These are phyloP conservation scores for Kryptolebias ocellatus DNA, from an alignment of 2,797 vertebrate genomes.

Conservation along the genomic window DNA sequence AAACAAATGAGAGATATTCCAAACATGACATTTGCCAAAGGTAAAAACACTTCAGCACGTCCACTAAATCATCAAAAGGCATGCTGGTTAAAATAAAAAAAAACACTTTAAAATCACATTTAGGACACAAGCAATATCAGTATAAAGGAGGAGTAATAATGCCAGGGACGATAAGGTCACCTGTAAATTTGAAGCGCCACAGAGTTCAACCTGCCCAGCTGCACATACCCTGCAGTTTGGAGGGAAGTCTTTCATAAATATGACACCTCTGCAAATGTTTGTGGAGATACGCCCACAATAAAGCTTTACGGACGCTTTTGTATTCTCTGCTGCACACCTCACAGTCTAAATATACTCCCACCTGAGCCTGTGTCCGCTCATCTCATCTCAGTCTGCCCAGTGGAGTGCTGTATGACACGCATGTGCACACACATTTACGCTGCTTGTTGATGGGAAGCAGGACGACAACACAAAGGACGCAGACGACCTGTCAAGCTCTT, in stretches of 20 bases:
- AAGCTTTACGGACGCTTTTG: conserved; percentile 43
- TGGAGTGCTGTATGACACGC: conserved; percentile 27
- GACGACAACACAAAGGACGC: conserved; percentile 70
- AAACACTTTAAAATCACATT: conserved; percentile 48
- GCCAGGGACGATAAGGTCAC: conserved; percentile 47
- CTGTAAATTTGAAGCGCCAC: conserved; percentile 45
- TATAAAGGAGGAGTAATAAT: conserved; percentile 38
- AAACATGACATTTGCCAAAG: conserved; percentile 19
- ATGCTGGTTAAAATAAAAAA: conserved; percentile 41
- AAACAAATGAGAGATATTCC: conserved; percentile 37
- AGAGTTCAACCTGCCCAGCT: conserved; percentile 27
- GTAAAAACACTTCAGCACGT: neutral
- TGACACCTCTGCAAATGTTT: conserved; percentile 55
- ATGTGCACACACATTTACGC: conserved; percentile 31
- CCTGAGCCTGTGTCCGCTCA: conserved; percentile 36
- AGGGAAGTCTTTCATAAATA: conserved; percentile 42
- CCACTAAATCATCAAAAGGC: conserved; percentile 32
- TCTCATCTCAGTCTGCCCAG: conserved; percentile 55
- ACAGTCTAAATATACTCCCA: conserved; percentile 55
- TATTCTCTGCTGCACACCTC: conserved; percentile 52
- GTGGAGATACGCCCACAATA: conserved; percentile 44
- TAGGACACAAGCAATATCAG: conserved; percentile 33
- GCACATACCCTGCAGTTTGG: conserved; percentile 38
- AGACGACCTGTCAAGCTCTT: conserved; percentile 81
- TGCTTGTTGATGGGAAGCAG: conserved; percentile 76